Evolutionary conservation across 2,113 vertebrate genomes (phyloP).

Genomic region (Tylochromis polylepis): DNA sequence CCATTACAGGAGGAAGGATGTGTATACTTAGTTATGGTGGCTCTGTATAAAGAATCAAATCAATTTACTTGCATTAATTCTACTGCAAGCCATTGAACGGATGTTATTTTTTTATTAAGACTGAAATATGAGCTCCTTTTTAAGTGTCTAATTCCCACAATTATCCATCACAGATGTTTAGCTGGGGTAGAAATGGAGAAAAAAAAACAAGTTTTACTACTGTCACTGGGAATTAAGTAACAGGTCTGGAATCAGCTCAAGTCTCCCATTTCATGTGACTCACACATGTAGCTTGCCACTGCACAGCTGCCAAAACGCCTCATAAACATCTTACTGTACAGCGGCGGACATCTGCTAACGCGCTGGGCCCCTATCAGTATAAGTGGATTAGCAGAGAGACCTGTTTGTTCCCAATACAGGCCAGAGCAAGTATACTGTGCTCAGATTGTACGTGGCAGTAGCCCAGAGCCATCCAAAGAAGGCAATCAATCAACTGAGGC

Average conservation of each 20-base stretch:
- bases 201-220: constrained; percentile 21
- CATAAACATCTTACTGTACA: constrained; percentile 43
- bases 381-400: constrained; percentile 51
- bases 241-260: constrained; percentile 12
- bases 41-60: neutral
- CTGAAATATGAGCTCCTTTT: neutral
- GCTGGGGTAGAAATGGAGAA: neutral
- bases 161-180: neutral
- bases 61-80: neutral
- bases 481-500: constrained; percentile 2
- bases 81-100: neutral
- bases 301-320: constrained; percentile 24
- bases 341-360: constrained; percentile 53
- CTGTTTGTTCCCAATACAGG: constrained; percentile 21
- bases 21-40: neutral
- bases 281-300: constrained; percentile 7
- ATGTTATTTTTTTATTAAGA: neutral
- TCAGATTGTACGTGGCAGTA: neutral
- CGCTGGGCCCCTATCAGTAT: constrained; percentile 22
- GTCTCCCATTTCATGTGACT: constrained; percentile 11
- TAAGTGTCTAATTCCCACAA: neutral
- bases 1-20: neutral
- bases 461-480: neutral
- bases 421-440: constrained; percentile 17
- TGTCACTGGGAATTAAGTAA: constrained; percentile 22